Percentiles rank a stretch among this genome's conserved stretches.
Conservation (phyloP, 2,797 vertebrate genomes). For the Phalloptychus januarius region DNA sequence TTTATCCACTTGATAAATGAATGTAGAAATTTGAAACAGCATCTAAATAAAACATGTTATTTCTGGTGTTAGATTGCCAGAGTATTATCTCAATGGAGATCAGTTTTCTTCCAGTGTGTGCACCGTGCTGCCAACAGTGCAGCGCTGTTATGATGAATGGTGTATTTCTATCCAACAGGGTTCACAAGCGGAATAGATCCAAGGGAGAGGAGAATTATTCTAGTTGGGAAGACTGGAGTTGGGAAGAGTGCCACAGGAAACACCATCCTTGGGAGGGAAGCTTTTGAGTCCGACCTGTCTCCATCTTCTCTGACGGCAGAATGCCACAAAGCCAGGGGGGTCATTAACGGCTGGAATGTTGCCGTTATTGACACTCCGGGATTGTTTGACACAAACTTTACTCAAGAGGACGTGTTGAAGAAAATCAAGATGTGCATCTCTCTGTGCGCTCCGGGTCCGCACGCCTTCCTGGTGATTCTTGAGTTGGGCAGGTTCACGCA, state of each 20-base stretch:
- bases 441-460: slow-evolving; percentile 57
- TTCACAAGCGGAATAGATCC: slow-evolving; percentile 3
- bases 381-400: slow-evolving; percentile 55
- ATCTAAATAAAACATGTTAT: not conserved
- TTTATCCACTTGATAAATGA: not conserved
- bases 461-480: slow-evolving; percentile 58
- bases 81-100: not conserved
- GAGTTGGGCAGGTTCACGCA: slow-evolving; percentile 57
- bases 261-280: slow-evolving; percentile 59
- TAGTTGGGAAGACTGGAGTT: slow-evolving; percentile 63
- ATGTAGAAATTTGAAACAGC: not conserved
- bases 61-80: not conserved
- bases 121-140: slow-evolving; percentile 4
- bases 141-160: slow-evolving; percentile 25
- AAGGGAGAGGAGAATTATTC: slow-evolving; percentile 53
- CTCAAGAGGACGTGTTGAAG: slow-evolving; percentile 46
- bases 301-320: slow-evolving; percentile 42
- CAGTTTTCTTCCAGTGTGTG: not conserved
- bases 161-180: slow-evolving; percentile 56
- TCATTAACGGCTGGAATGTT: slow-evolving; percentile 6
- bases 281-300: slow-evolving; percentile 59
- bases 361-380: slow-evolving; percentile 58
- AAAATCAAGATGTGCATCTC: slow-evolving; percentile 62
- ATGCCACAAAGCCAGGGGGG: slow-evolving; percentile 53
- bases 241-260: slow-evolving; percentile 66